phyloP scores from a whole-genome alignment of 2,888 invertebrate genomes.

The Amiota minor region DNA sequence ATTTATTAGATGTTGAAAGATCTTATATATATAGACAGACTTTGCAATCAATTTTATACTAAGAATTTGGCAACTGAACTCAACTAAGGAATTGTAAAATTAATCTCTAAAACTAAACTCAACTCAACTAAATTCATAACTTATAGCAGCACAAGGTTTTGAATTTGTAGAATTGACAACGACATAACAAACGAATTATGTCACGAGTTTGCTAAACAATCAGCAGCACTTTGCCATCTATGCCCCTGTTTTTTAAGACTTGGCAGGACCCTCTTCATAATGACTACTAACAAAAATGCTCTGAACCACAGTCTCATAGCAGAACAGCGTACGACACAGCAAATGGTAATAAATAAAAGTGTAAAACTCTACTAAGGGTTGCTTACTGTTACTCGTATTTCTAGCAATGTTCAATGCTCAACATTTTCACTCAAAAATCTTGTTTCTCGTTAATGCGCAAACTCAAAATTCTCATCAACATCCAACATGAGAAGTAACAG shows the following conservation, averaged over 20 bases:
- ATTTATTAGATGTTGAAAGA: no score
- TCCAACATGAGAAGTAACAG: no score
- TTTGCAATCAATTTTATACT: background rate
- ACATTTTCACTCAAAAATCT: conserved; percentile 11
- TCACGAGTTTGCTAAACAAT: conserved; percentile 60
- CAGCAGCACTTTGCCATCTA: conserved; percentile 50
- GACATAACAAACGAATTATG: conserved; percentile 58
- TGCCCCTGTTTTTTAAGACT: background rate
- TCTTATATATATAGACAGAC: background rate
- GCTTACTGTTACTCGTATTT: background rate
- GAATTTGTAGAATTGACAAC: conserved; percentile 43
- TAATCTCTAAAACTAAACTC: background rate
- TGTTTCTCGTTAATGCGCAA: background rate
- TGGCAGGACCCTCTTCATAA: background rate
- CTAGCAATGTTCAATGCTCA: background rate
- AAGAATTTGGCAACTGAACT: background rate
- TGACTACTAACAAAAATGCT: background rate
- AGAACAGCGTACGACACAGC: background rate
- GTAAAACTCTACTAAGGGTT: conserved; percentile 14
- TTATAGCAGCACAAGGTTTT: background rate
- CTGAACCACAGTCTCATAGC: background rate
- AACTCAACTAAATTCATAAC: background rate
- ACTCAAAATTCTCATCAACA: no score
- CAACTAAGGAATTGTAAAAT: background rate
- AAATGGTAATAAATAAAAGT: conserved; percentile 20